phyloP scores from a whole-genome alignment of 1,140 invertebrate species.

The Bicyclus anynana region DNA sequence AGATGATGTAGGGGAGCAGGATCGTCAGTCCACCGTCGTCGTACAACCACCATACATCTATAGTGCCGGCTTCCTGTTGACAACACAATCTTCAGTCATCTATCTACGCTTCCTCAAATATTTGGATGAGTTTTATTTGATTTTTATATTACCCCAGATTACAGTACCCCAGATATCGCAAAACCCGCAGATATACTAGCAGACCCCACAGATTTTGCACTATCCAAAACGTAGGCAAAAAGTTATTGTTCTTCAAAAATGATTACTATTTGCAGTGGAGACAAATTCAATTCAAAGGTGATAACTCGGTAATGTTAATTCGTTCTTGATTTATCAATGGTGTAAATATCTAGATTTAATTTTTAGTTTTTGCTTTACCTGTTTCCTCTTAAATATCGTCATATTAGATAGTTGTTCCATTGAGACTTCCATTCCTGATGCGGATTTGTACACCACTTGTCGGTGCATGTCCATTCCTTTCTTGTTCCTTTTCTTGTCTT shows the following conservation, averaged over 20 bases:
- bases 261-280: too few species aligned
- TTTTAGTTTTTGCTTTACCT: constrained; percentile 30
- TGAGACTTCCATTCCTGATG: constrained; percentile 77
- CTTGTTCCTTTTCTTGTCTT: constrained; percentile 58
- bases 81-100: background rate
- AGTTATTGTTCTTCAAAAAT: too few species aligned
- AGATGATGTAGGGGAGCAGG: constrained; percentile 94
- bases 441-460: constrained; percentile 72
- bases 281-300: too few species aligned
- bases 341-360: background rate
- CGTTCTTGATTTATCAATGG: too few species aligned
- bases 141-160: too few species aligned
- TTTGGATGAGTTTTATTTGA: too few species aligned
- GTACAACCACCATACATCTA: constrained; percentile 98
- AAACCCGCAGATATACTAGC: too few species aligned
- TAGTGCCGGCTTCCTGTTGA: constrained; percentile 82
- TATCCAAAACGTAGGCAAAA: too few species aligned
- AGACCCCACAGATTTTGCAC: too few species aligned
- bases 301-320: too few species aligned
- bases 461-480: constrained; percentile 70
- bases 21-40: constrained; percentile 97
- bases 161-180: too few species aligned
- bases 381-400: constrained; percentile 82
- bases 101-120: background rate
- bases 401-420: constrained; percentile 81